Base-by-base conservation (phyloP, 2,113 vertebrate genomes). In the Stictonetta naevosa region DNA sequence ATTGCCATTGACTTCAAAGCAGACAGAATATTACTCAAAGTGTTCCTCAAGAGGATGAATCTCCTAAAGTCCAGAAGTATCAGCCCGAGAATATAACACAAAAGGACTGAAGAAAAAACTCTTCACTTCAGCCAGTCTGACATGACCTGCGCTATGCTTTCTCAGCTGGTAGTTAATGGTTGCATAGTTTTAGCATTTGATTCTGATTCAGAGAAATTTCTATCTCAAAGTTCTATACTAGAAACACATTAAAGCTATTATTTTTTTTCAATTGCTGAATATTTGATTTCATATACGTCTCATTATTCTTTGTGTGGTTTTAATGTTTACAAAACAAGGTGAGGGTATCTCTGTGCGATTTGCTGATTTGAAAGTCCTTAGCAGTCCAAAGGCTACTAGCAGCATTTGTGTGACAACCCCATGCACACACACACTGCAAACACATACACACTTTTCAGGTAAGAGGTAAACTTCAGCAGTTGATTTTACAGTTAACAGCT, bases 391-490 rank as follows among this genome's bases (percentile, higher is more conserved):
- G 29, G 56, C 59, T 83, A 40, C 21, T 67, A 46, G 11, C 11
- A 72, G 18, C 8, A 62, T 78, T 79, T 75, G 52, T 71, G 55
- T 63, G 38, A 71, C 15, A 38, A 5, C 7, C 5, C 18, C 8
- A 6, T 0, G 0, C 0, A 1, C 29, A 34, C 29, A n/a, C 66
- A 44, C 4, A 1, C 60, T 34, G 34, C 16, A 29, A 38, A 84
- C 25, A 25, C 64, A 66, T 29, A 14, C 36, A 33, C 5, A 9
- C 17, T 19, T 76, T 21, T 91, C 63, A 64, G 42, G 18, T 55
- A 63, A 71, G 36, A 62, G 26, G 38, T 84, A 66, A 62, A 94
- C 69, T 53, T 71, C 66, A 78, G 42, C 3, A 1, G 40, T 42
- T 84, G 69, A 21, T 79, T 89, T 91, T 23, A 40, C 9, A 53